Conservation (phyloP, 1,140 invertebrate genomes). For the Octopus bimaculoides region DNA sequence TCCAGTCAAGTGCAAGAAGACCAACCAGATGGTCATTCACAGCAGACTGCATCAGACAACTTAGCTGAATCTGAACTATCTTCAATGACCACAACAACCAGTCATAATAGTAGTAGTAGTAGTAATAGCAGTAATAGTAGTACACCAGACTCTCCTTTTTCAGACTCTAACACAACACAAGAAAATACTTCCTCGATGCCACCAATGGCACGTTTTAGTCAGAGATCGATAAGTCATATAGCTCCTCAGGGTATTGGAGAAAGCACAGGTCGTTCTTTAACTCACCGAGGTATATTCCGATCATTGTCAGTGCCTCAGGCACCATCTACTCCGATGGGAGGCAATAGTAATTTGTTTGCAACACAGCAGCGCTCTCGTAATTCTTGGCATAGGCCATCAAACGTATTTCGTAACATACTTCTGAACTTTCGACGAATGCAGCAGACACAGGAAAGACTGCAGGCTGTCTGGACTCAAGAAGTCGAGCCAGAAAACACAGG, state of each 20-base stretch:
- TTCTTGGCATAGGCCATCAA: background rate
- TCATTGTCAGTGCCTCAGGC: background rate
- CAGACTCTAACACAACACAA: background rate
- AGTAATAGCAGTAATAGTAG: background rate
- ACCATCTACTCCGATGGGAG: background rate
- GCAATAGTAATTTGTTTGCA: background rate
- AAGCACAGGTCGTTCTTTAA: background rate
- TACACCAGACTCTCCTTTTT: background rate
- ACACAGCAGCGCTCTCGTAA: background rate
- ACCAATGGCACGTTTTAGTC: background rate
- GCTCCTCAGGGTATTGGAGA: background rate
- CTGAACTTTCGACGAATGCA: constrained; percentile 5
- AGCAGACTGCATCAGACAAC: background rate
- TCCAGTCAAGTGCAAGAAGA: background rate
- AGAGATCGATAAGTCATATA: background rate
- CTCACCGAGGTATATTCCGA: background rate
- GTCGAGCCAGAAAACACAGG: background rate
- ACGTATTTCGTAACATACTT: background rate
- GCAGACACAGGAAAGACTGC: constrained; percentile 2
- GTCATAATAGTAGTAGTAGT: background rate
- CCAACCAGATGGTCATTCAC: background rate
- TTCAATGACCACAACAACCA: background rate
- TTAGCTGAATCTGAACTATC: background rate
- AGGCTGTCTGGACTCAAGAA: background rate
- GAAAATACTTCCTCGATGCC: background rate